Evolutionary conservation across 2,888 invertebrate species (phyloP), one percentile per base, ranked within the genome.

Genomic region (Drosophila affinis): DNA sequence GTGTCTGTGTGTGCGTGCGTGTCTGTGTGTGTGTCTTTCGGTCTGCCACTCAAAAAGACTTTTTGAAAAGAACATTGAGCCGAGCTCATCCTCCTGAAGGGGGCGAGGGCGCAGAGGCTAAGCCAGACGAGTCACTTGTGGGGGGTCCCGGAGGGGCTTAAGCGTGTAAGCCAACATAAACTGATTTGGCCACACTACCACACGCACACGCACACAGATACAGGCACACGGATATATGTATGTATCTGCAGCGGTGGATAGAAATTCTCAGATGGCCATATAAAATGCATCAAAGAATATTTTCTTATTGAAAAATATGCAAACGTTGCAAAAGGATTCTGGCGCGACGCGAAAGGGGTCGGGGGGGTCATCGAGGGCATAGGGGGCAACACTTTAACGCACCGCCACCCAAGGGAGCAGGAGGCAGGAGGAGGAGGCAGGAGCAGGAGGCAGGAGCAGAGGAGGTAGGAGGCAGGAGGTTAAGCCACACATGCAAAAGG

Each of bases 251-350:
- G 34, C 39, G 39, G 14, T 39, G 6, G 14, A 39, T 12, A 6
- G 32, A 48, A 56, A 53, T 68, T 59, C 32, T 45, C 46, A 12
- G 55, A 63, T 72, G 55, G 51, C 54, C 63, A 59, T 56, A 52
- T 72, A 63, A 48, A 62, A 58, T 59, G 62, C 68, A 67, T 49
- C 62, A 59, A 47, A 63, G 63, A 51, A 57, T 75, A 75, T 72
- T 69, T 67, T 77, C 60, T 68, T 71, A 84, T 72, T 78, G 78
- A 55, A 73, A 81, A 71, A 81, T 81, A 81, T 84, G 80, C 84
- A 84, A 67, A 79, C 68, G 58, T 21, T 55, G 78, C 81, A 56
- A 55, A 62, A 32, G 65, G 57, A 24, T 24, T 24, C 24, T 24
- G 24, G 21, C 21, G 3, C 21, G 21, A 21, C 21, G 1, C 21